A percentile compares a stretch with the other conserved stretches of the same genome.
phyloP scores from a whole-genome alignment of 2,888 invertebrate species.

The Cerastoderma edule region DNA sequence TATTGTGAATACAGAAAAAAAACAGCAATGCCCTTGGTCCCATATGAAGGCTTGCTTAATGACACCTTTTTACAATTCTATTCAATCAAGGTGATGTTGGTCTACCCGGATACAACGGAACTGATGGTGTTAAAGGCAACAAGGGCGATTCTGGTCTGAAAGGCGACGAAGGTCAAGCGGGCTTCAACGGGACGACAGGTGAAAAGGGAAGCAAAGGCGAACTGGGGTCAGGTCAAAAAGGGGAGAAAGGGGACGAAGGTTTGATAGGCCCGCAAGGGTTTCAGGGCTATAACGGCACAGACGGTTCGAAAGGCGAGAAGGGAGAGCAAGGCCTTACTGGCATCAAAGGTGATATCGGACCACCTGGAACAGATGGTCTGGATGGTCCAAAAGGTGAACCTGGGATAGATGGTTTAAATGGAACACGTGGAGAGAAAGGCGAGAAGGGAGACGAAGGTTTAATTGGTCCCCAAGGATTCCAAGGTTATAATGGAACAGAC shows the following conservation, averaged over 20 bases:
- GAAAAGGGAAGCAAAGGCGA: constrained; percentile 18
- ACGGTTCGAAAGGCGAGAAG: constrained; percentile 37
- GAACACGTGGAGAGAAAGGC: no score
- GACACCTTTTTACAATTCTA: no score
- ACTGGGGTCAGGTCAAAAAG: constrained; percentile 18
- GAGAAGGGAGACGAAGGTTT: constrained; percentile 24
- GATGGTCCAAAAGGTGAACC: constrained; percentile 40
- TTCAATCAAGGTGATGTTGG: no score
- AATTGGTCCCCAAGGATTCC: constrained; percentile 15
- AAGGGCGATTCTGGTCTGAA: constrained; percentile 30
- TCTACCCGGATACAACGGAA: constrained; percentile 13
- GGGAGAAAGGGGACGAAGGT: constrained; percentile 20
- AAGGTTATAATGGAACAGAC: constrained; percentile 23
- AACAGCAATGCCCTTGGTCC: no score
- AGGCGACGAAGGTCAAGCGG: constrained; percentile 36
- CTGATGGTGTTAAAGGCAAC: constrained; percentile 29
- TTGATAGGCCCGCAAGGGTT: constrained; percentile 31
- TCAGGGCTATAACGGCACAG: constrained; percentile 31
- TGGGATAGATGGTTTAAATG: constrained; percentile 25
- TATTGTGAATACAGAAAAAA: no score
- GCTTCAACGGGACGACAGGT: constrained; percentile 17
- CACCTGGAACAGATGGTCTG: constrained; percentile 32
- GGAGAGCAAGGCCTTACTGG: constrained; percentile 10
- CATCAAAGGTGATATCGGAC: constrained; percentile 36
- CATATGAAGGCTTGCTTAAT: no score